phyloP scores from a whole-genome alignment of 2,888 invertebrate genomes.

The Drosophila yooni region DNA sequence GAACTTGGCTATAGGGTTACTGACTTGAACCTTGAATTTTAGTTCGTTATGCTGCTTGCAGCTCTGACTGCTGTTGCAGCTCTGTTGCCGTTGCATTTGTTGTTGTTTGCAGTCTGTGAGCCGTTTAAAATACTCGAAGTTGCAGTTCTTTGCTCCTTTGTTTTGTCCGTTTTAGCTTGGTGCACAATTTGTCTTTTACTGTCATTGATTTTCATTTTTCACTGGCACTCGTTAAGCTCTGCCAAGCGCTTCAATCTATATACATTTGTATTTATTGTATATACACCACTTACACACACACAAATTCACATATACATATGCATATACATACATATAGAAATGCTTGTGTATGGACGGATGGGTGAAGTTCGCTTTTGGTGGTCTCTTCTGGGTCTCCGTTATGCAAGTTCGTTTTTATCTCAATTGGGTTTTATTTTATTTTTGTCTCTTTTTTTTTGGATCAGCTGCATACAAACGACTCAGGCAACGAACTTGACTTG shows the following conservation, averaged over 20 bases:
- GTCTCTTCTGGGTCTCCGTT: constrained; percentile 54
- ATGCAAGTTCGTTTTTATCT: constrained; percentile 47
- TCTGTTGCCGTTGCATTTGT: constrained; percentile 27
- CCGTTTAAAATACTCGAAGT: constrained; percentile 65
- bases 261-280: background rate
- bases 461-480: constrained; percentile 65
- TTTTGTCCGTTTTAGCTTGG: constrained; percentile 63
- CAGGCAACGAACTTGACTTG: constrained; percentile 66
- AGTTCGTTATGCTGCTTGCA: constrained; percentile 69
- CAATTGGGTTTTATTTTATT: constrained; percentile 13
- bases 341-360: constrained; percentile 6
- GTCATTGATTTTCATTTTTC: constrained; percentile 81
- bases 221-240: constrained; percentile 65
- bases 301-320: constrained; percentile 7
- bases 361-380: constrained; percentile 53
- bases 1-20: constrained; percentile 74
- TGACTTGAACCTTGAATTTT: constrained; percentile 81
- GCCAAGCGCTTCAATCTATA: constrained; percentile 6
- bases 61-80: constrained; percentile 50
- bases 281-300: constrained; percentile 8
- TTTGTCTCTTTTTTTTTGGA: background rate
- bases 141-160: constrained; percentile 57
- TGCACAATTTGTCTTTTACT: constrained; percentile 81
- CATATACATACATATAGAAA: background rate
- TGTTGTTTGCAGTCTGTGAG: constrained; percentile 47